phyloP scores from a whole-genome alignment of 2,888 invertebrate genomes.

The Schizaphis graminum region DNA sequence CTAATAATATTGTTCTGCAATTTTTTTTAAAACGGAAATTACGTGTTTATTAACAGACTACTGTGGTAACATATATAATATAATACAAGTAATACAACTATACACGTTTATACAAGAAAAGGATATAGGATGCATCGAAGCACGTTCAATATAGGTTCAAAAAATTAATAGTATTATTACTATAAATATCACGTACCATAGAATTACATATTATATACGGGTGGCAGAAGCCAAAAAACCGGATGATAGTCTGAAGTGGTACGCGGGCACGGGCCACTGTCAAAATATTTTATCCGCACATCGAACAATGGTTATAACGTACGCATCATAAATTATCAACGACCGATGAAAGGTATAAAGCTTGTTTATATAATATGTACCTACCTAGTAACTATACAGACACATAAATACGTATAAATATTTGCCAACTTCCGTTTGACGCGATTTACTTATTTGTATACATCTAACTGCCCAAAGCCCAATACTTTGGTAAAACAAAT shows the following conservation, averaged over 20 bases:
- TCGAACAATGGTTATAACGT: conserved; percentile 31
- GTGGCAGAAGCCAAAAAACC: conserved; percentile 44
- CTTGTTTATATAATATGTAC: neutral
- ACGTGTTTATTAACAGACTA: neutral
- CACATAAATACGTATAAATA: neutral
- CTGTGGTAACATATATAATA: neutral
- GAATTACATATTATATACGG: neutral
- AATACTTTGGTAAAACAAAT: neutral
- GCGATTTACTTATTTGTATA: neutral
- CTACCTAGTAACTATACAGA: neutral
- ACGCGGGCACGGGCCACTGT: conserved; percentile 58
- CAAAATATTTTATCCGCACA: conserved; percentile 55
- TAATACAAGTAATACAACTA: neutral
- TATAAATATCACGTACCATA: conserved; percentile 54
- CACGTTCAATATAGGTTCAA: conserved; percentile 36
- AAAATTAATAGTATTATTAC: conserved; percentile 44
- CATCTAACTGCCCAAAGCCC: neutral
- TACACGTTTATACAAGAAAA: neutral
- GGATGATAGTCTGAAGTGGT: neutral
- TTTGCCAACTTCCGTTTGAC: neutral
- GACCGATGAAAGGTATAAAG: neutral
- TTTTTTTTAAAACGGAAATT: neutral
- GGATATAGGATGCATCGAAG: neutral
- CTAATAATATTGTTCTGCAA: neutral
- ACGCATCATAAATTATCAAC: conserved; percentile 39